Evolutionary conservation across 2,113 vertebrate genomes (phyloP), one percentile per base, ranked within the genome.

Genomic region (Tragelaphus buxtoni): DNA sequence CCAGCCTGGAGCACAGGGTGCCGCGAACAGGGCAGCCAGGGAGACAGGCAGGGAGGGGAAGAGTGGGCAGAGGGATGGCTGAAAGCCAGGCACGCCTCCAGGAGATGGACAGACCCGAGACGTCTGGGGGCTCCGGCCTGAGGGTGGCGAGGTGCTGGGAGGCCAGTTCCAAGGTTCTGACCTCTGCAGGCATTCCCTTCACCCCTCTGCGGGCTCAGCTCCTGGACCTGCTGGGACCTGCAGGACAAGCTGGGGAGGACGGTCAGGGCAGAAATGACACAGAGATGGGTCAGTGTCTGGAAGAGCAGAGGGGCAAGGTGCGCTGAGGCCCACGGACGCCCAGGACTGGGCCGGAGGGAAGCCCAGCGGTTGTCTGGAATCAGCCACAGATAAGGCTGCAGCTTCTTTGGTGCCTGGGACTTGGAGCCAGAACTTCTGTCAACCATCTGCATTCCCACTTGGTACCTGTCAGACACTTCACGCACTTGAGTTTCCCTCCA

Each of bases 21-120:
- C 47, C 13, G 13, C 24, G 1, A 28, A 26, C 1, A 12, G 14
- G 18, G 24, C 0, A 6, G 11, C 22, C 12, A 4, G 16, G n/a
- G 28, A 24, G 20, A 45, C 32, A 5, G 32, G 32, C 4, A 83
- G 26, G 53, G 10, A 60, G 39, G 13, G 1, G 9, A 86, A 45
- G 17, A 30, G 24, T 22, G 45, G 49, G 11, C 45, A 16, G n/a
- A 30, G 8, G 12, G 45, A 14, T 10, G 74, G 8, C 42, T 17
- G 42, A 9, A 32, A 79, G 8, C 35, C 35, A 32, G 42, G 56
- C 22, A 4, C 4, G 11, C 32, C 24, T 56, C 8, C 4, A 18
- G 51, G 24, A 47, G 87, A 80, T 11, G 22, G 16, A 28, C 14
- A 20, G 17, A 20, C 35, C 42, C 3, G 28, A 42, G 60, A 30